phyloP scores from a whole-genome alignment of 2,113 vertebrate genomes.

The Panurus biarmicus region DNA sequence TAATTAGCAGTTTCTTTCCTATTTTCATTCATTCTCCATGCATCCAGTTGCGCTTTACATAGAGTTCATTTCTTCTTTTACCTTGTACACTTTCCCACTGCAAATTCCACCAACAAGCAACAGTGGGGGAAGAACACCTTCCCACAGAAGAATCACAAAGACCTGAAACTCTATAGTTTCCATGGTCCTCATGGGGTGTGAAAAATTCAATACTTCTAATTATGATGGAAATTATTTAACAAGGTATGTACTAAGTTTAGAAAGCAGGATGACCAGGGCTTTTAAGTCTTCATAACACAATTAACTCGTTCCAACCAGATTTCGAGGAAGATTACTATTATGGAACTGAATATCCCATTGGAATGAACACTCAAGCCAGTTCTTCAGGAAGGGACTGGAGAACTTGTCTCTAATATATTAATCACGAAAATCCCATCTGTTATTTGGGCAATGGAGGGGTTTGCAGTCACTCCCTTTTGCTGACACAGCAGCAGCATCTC shows the following conservation, averaged over 20 bases:
- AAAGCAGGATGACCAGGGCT: background rate
- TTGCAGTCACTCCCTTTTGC: background rate
- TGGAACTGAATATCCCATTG: background rate
- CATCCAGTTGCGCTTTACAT: background rate
- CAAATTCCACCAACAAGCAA: background rate
- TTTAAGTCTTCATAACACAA: rapidly evolving
- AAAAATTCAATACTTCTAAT: background rate
- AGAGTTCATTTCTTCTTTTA: background rate
- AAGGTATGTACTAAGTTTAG: background rate
- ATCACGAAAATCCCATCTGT: rapidly evolving
- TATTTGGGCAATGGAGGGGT: background rate
- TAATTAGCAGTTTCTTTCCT: background rate
- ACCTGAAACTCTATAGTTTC: background rate
- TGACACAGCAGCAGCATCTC: background rate
- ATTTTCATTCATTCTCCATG: background rate
- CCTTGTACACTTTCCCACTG: background rate
- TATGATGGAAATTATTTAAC: background rate
- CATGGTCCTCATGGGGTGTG: background rate
- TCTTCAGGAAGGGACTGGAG: background rate
- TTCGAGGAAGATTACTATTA: background rate
- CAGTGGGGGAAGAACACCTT: background rate
- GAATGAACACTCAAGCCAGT: background rate
- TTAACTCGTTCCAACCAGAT: background rate
- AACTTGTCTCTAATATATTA: background rate
- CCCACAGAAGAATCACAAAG: background rate